Base-by-base conservation (phyloP, 2,113 vertebrate species). In the Rhinoptilus africanus region DNA sequence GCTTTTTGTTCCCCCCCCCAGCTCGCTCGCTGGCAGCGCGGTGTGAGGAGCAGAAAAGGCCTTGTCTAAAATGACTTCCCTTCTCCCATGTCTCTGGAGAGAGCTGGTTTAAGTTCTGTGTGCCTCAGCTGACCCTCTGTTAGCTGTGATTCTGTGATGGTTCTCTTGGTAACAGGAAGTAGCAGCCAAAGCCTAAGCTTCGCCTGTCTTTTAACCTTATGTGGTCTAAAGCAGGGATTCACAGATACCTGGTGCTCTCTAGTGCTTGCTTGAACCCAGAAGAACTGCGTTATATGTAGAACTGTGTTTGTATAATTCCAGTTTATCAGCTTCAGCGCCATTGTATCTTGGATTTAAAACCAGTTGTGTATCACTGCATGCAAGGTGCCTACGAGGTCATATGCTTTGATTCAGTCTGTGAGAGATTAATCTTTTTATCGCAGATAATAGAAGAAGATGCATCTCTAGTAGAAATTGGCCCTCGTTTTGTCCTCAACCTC, bases 371-470 rank as follows among this genome's bases (percentile, higher is more conserved):
- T 75, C 17, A 16, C 13, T 1, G 0, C n/a, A 10, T 41, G 24
- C 34, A 60, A 22, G 34, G 17, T 82, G 24, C 37, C 26, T 37
- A 3, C 5, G 12, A 62, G 37, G 13, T 72, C 12, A 13, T 35
- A 3, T 5, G 14, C 23, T 64, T 60, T 12, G 17, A 76, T 60
- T 83, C 2, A 3, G 8, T 63, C 28, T 2, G 0, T 57, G 18
- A 76, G 32, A 79, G 9, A 41, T 2, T 45, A 12, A 43, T 85
- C 6, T 86, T 85, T 97, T 92, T 84, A 35, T 94, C 96, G 48
- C 93, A 99, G 99, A 99, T 99, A 53, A 99, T 99, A 74, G 99
- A 99, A 96, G 99, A 99, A 95, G 99, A 99, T 74, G 99, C 98
- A 35, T 98, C 99, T 87, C 97, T 99, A 14, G 99, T 99, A 84